These are phyloP conservation scores for Pollenia amentaria DNA, from an alignment of 2,888 invertebrate genomes.

Conservation along the genomic window DNA sequence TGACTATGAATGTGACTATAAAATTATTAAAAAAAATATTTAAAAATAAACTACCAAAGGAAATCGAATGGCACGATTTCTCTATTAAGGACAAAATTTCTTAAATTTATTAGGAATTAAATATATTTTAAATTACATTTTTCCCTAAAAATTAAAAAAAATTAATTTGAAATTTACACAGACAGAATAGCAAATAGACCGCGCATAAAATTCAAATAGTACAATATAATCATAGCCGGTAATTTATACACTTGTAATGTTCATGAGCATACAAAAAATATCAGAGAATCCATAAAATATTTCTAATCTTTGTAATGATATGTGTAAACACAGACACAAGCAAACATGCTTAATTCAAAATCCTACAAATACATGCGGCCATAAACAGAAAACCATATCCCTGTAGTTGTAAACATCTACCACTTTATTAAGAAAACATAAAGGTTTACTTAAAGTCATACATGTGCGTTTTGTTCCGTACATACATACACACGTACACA, in stretches of 20 bases:
- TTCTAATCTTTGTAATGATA: not conserved
- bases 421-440: conserved; percentile 48
- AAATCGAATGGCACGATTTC: too few relatives aligned
- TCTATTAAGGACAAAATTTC: too few relatives aligned
- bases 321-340: not conserved
- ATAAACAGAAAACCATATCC: not conserved
- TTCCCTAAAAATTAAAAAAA: not conserved
- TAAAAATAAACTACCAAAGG: too few relatives aligned
- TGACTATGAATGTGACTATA: too few relatives aligned
- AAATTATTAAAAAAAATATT: too few relatives aligned
- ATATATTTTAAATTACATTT: not conserved
- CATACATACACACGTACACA: not conserved
- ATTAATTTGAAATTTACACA: not conserved
- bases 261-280: not conserved
- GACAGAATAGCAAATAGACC: not conserved
- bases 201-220: conserved; percentile 10
- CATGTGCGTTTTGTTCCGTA: not conserved
- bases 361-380: not conserved
- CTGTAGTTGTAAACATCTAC: conserved; percentile 9
- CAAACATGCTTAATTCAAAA: not conserved
- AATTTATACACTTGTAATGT: conserved; percentile 8
- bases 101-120: not conserved
- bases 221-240: not conserved
- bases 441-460: conserved; percentile 5
- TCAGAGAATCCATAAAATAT: not conserved